A percentile compares a stretch with the other conserved stretches of the same genome.
phyloP scores from a whole-genome alignment of 2,888 invertebrate species.

The Helobdella robusta region DNA sequence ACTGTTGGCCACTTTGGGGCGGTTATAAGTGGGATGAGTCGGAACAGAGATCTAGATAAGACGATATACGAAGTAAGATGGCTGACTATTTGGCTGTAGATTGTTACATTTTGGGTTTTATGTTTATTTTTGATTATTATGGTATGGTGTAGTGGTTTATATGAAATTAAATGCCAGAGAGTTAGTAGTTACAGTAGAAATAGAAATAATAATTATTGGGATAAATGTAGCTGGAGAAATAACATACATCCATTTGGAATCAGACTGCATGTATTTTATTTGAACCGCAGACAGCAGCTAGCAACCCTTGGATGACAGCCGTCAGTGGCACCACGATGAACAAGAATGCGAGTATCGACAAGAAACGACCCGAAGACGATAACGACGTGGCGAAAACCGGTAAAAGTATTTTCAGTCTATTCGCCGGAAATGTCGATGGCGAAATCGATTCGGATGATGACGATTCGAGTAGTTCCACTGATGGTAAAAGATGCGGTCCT shows the following conservation, averaged over 20 bases:
- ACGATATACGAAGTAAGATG: conserved; percentile 12
- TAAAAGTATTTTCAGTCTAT: conserved; percentile 14
- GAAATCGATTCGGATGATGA: background rate
- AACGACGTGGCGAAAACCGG: background rate
- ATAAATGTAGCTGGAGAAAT: too few relatives aligned
- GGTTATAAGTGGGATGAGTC: conserved; percentile 17
- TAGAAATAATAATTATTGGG: too few relatives aligned
- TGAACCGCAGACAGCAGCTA: background rate
- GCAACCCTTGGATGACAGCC: conserved; percentile 7
- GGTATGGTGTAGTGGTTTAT: too few relatives aligned
- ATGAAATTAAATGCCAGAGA: too few relatives aligned
- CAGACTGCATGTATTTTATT: background rate
- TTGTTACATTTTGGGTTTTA: too few relatives aligned
- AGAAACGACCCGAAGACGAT: background rate
- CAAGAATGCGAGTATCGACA: conserved; percentile 1
- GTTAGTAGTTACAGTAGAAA: too few relatives aligned
- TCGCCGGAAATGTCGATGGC: background rate
- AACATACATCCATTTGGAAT: too few relatives aligned
- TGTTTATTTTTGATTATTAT: too few relatives aligned
- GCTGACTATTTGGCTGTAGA: too few relatives aligned
- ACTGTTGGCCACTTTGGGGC: conserved; percentile 27
- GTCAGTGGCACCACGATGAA: background rate
- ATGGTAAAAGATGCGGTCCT: too few relatives aligned
- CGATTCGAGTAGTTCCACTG: background rate
- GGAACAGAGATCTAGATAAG: conserved; percentile 18